Conservation (phyloP, 92 coral and sea anemone genomes). For the Palythoa grandiflora region DNA sequence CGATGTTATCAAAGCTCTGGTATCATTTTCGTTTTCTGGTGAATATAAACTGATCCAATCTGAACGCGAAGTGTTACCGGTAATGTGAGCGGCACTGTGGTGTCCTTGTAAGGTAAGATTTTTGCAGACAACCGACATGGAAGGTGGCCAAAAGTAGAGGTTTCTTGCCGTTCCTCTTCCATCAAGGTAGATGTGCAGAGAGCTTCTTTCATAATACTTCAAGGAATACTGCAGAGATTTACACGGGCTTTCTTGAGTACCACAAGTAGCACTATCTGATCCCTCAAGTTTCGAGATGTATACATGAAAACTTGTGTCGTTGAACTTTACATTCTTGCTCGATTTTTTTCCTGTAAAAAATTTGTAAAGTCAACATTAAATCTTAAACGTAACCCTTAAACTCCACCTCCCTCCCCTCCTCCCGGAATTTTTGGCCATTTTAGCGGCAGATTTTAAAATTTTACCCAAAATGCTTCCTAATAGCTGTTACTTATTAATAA, state of each 20-base stretch:
- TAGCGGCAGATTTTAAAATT: too few species aligned
- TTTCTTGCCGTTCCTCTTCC: slow-evolving; percentile 14
- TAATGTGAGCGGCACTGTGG: neutral
- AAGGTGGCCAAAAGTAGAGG: slow-evolving; percentile 13
- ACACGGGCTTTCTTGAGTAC: neutral
- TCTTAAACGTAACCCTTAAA: too few species aligned
- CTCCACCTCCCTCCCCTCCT: too few species aligned
- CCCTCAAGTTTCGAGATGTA: slow-evolving; percentile 15
- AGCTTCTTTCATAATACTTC: neutral
- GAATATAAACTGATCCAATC: neutral
- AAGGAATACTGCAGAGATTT: neutral
- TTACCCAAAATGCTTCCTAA: too few species aligned
- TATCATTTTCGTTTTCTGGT: neutral
- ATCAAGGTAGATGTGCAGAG: slow-evolving; percentile 9
- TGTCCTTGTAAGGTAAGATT: neutral
- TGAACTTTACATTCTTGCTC: neutral
- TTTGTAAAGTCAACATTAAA: neutral
- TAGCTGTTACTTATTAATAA: too few species aligned
- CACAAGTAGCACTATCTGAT: slow-evolving; percentile 13
- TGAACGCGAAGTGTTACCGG: neutral
- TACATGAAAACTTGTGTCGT: neutral
- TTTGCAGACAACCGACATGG: slow-evolving; percentile 4
- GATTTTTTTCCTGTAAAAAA: neutral
- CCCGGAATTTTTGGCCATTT: too few species aligned
- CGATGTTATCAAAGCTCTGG: neutral